Evolutionary conservation across 92 coral and sea anemone species (phyloP).

Genomic region (Epizoanthus illoricatus): DNA sequence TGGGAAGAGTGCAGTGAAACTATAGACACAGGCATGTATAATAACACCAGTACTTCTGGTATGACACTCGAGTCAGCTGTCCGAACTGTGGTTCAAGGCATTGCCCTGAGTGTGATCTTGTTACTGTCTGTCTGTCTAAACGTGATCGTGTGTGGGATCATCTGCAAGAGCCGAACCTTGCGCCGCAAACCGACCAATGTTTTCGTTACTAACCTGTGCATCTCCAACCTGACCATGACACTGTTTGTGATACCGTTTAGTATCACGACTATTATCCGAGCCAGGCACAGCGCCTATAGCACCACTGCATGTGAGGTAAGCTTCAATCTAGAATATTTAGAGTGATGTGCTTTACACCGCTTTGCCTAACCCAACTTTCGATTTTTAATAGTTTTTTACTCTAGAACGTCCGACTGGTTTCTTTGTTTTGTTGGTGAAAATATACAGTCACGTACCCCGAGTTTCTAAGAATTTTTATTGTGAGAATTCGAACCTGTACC

Average conservation of each 20-base stretch:
- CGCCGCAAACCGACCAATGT: conserved; percentile 66
- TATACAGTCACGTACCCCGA: too few relatives aligned
- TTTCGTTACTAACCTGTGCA: conserved; percentile 73
- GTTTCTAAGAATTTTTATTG: too few relatives aligned
- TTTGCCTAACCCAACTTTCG: too few relatives aligned
- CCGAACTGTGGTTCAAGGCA: conserved; percentile 51
- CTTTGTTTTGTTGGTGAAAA: too few relatives aligned
- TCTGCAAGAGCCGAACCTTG: conserved; percentile 54
- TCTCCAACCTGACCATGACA: conserved; percentile 67
- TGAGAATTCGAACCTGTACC: too few relatives aligned
- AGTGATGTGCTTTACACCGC: background rate
- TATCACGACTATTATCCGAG: conserved; percentile 58
- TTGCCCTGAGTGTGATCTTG: conserved; percentile 52
- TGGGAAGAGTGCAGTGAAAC: too few relatives aligned
- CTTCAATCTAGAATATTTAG: background rate
- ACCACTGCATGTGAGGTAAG: conserved; percentile 74
- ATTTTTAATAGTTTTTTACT: too few relatives aligned
- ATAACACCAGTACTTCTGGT: background rate
- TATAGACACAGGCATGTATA: too few relatives aligned
- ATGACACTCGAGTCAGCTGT: background rate
- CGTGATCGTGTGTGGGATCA: conserved; percentile 60
- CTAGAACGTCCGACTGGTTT: too few relatives aligned
- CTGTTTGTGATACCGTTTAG: conserved; percentile 80
- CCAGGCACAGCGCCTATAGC: conserved; percentile 52
- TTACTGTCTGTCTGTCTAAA: conserved; percentile 62